Evolutionary conservation across 2,888 invertebrate genomes (phyloP).

Genomic region (Ypsolopha sequella): DNA sequence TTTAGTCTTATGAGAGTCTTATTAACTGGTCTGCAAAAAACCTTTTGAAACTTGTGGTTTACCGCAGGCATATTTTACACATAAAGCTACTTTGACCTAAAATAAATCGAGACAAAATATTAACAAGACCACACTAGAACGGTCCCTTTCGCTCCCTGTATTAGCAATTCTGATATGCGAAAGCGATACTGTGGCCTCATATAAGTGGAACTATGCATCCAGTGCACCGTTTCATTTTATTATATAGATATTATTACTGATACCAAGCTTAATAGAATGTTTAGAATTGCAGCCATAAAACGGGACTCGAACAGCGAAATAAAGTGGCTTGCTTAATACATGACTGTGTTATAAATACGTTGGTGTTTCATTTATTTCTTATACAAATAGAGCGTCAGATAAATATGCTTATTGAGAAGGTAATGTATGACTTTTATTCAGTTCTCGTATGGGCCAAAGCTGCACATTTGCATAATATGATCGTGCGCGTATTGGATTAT

Average conservation of each 20-base stretch:
- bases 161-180: constrained; percentile 65
- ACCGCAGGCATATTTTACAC: no score
- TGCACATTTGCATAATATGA: neutral
- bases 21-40: no score
- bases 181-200: constrained; percentile 56
- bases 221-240: constrained; percentile 53
- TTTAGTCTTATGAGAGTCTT: no score
- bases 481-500: neutral
- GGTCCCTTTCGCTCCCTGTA: constrained; percentile 51
- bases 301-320: constrained; percentile 10
- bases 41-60: no score
- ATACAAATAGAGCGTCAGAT: neutral
- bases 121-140: neutral
- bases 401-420: constrained; percentile 1
- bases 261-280: constrained; percentile 50
- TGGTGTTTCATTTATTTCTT: neutral
- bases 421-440: neutral
- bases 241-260: constrained; percentile 38
- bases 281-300: constrained; percentile 30
- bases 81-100: no score
- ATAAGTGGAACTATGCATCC: constrained; percentile 47
- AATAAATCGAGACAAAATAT: no score
- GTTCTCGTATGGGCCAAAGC: neutral
- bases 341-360: no score
- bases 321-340: constrained; percentile 18